A percentile compares a stretch with the other conserved stretches of the same genome.
These are phyloP conservation scores for Papilio machaon DNA, from an alignment of 1,140 invertebrate genomes.

Conservation along the genomic window DNA sequence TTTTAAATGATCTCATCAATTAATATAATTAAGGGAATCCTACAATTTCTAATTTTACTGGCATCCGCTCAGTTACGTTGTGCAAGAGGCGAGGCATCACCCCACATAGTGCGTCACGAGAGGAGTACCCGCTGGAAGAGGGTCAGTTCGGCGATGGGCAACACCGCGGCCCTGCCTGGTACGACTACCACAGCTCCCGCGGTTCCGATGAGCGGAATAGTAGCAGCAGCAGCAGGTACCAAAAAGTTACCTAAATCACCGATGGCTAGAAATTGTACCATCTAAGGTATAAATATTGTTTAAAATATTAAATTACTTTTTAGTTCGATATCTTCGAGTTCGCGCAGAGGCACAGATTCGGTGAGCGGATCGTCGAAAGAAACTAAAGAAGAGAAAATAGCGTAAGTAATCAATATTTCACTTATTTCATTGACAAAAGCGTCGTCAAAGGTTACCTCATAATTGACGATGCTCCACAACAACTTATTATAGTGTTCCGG, in stretches of 20 bases:
- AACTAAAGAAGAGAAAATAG: conserved; percentile 50
- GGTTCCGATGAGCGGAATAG: conserved; percentile 43
- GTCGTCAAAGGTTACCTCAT: not conserved
- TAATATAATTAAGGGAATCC: not conserved
- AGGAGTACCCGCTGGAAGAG: conserved; percentile 48
- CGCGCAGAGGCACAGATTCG: conserved; percentile 40
- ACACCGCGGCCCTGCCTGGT: conserved; percentile 62
- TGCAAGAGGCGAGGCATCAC: conserved; percentile 40
- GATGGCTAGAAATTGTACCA: not conserved
- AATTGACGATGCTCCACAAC: not conserved
- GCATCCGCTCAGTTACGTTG: not conserved
- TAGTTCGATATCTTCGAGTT: conserved; percentile 6
- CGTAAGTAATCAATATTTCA: conserved; percentile 48
- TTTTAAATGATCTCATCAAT: not conserved
- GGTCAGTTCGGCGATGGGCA: conserved; percentile 58
- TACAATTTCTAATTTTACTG: not conserved
- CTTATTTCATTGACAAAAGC: not conserved
- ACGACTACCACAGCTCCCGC: conserved; percentile 45
- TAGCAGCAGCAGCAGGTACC: not conserved
- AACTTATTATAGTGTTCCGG: not conserved
- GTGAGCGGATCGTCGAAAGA: conserved; percentile 58
- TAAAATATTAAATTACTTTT: conserved; percentile 21
- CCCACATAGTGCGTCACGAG: conserved; percentile 38
- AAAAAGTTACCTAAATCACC: not conserved
- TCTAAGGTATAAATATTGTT: conserved; percentile 7